Base-by-base conservation (phyloP, 2,888 invertebrate species). In the Suillia variegata region DNA sequence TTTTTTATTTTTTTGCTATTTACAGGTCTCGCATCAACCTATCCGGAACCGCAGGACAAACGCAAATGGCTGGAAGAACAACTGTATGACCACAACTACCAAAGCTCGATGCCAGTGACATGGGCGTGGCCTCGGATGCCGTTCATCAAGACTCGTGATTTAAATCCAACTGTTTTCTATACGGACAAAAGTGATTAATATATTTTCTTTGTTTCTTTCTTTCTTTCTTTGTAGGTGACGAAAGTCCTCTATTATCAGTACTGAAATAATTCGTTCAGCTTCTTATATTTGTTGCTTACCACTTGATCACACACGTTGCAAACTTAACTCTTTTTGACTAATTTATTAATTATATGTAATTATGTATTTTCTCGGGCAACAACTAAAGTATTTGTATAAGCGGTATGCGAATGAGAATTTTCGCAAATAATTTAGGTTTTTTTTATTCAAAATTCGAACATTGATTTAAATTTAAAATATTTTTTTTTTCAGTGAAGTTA, bases 31-130 rank as follows among this genome's bases (percentile, higher is more conserved):
- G 94, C 94, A 2, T 92, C 93, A 2, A 88, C 91, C 2, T 94
- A 94, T 79, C 94, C 94, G 0, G 90, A 93, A 80, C 94, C 94
- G 42, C 87, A 87, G 68, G 89, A 94, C 74, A 87, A 92, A 74
- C 82, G 85, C 56, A 83, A 86, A 65, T 91, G 90, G 81, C 85
- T 94, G 33, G 84, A 87, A 70, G 86, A 87, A 58, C 90, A 91
- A 78, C 86, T 91, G 83, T 94, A 93, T 82, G 88, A 88, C 78
- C 88, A 86, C 73, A 86, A 91, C 76, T 95, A 94, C 78, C 89
- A 91, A 78, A 85, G 87, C 66, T 87, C 92, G 56, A 85, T 93
- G 85, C 92, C 93, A 0, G 84, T 85, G 5, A 85, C 85, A 5
- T 90, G 89, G 88, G 78, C 80, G 10, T 90, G 89, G 89, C 83